These are phyloP conservation scores for Drosophila neoperkinsi DNA, from an alignment of 2,888 invertebrate genomes.

Conservation along the genomic window DNA sequence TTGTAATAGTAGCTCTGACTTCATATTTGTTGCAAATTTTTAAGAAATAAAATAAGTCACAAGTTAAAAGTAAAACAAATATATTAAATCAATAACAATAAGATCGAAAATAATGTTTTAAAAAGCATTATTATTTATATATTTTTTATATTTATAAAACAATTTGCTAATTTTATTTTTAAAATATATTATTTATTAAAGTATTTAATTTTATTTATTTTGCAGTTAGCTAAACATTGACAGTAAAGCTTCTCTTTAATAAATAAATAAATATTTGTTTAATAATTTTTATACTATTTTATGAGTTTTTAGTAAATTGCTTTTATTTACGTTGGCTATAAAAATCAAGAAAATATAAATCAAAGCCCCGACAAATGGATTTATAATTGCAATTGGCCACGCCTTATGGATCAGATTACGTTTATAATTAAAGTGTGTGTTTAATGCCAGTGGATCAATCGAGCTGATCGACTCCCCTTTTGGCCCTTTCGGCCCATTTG, in stretches of 20 bases:
- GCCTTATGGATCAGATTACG: conserved; percentile 9
- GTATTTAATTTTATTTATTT: too few species aligned
- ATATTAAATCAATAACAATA: too few species aligned
- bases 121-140: too few species aligned
- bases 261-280: not conserved
- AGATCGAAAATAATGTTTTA: too few species aligned
- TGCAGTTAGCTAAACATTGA: not conserved
- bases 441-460: not conserved
- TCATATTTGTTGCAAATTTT: not conserved
- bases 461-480: not conserved
- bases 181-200: not conserved
- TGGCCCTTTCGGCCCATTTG: not conserved
- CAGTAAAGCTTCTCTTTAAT: not conserved
- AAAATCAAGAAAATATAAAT: not conserved
- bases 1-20: not conserved
- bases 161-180: not conserved
- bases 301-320: not conserved
- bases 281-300: not conserved
- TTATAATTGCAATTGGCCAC: conserved; percentile 33
- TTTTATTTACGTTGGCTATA: not conserved
- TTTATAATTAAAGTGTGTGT: conserved; percentile 12
- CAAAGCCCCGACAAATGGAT: conserved; percentile 9
- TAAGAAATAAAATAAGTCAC: not conserved
- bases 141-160: too few species aligned
- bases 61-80: not conserved